These are phyloP conservation scores for Pelochelys cantorii DNA, from an alignment of 2,797 vertebrate genomes.

Conservation along the genomic window DNA sequence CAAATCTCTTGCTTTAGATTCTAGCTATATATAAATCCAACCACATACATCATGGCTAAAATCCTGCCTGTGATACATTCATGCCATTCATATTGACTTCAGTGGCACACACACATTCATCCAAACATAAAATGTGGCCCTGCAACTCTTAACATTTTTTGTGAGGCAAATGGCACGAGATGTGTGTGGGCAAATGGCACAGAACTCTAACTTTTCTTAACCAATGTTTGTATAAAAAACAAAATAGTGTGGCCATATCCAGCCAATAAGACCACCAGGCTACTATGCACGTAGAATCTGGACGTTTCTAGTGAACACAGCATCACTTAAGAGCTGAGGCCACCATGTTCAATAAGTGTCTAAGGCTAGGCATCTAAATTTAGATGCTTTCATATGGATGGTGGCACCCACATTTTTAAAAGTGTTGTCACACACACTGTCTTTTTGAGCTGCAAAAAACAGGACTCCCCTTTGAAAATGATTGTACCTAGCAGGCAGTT, in stretches of 20 bases:
- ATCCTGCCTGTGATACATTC: neutral
- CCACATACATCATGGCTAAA: neutral
- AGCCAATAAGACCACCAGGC: neutral
- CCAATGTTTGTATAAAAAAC: neutral
- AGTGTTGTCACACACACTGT: neutral
- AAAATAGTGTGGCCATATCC: neutral
- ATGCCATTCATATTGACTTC: neutral
- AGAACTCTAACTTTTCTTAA: neutral
- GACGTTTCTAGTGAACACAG: neutral
- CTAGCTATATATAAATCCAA: too few species aligned
- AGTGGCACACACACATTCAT: neutral
- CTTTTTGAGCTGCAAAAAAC: neutral
- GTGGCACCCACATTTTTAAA: neutral
- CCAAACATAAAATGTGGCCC: neutral
- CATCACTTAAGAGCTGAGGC: neutral
- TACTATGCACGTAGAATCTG: neutral
- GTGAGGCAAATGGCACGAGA: neutral
- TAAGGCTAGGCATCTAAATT: neutral
- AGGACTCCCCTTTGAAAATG: neutral
- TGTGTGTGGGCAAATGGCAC: neutral
- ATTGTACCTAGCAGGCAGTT: neutral
- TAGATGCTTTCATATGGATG: neutral
- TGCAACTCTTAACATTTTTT: neutral
- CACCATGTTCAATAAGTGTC: neutral
- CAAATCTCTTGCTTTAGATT: too few species aligned